phyloP scores from a whole-genome alignment of 2,113 vertebrate species.

The Xiphophorus maculatus region DNA sequence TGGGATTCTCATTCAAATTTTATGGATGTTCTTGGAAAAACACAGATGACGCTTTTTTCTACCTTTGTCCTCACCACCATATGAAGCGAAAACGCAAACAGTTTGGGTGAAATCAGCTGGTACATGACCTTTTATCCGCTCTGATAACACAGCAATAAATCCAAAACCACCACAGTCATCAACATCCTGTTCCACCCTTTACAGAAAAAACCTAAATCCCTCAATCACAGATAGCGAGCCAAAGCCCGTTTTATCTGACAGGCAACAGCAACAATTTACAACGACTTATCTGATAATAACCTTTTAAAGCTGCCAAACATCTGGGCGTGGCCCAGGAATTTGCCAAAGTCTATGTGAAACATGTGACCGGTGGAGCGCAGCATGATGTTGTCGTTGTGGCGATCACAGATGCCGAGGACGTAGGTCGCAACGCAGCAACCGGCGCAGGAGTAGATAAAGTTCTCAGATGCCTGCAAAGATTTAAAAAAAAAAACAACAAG shows the following conservation, averaged over 20 bases:
- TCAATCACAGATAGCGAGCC: background rate
- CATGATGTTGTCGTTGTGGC: conserved; percentile 99
- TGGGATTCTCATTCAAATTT: background rate
- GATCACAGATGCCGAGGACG: conserved; percentile 95
- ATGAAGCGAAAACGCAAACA: background rate
- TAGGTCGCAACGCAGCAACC: conserved; percentile 98
- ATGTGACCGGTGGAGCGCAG: conserved; percentile 96
- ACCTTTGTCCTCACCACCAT: background rate
- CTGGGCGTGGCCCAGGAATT: conserved; percentile 96
- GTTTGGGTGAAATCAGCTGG: background rate
- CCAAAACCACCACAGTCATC: background rate
- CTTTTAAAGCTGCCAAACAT: conserved; percentile 99
- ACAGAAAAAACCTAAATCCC: background rate
- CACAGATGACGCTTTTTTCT: background rate
- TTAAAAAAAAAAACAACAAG: background rate
- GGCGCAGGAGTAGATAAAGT: conserved; percentile 98
- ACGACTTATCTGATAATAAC: conserved; percentile 61
- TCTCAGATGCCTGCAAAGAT: conserved; percentile 90
- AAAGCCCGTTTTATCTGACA: background rate
- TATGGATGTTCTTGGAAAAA: background rate
- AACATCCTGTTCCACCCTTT: background rate
- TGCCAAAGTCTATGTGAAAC: conserved; percentile 99
- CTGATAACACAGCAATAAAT: background rate
- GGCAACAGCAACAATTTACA: background rate
- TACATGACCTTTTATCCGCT: background rate